Evolutionary conservation across 2,888 invertebrate genomes (phyloP).

Genomic region (Eupsilia transversa): DNA sequence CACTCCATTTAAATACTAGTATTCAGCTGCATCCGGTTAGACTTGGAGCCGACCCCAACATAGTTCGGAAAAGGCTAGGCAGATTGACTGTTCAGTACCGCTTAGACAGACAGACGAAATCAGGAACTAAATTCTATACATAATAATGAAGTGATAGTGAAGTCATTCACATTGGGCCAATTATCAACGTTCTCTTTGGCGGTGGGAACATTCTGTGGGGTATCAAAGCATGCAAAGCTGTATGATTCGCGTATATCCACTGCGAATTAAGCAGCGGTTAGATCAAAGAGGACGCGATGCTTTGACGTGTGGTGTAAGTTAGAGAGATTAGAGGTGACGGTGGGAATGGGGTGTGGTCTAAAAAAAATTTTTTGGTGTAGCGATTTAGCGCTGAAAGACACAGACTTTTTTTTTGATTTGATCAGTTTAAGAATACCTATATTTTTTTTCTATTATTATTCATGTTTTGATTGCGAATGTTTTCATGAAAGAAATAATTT

Average conservation of each 20-base stretch:
- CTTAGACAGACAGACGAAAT: conserved; percentile 5
- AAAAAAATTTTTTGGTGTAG: not conserved
- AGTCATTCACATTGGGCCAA: conserved; percentile 60
- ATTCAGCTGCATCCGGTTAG: too few species aligned
- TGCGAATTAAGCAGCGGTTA: conserved; percentile 71
- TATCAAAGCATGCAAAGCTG: conserved; percentile 70
- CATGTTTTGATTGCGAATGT: too few species aligned
- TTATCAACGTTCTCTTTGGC: conserved; percentile 56
- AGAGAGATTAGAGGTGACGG: conserved; percentile 27
- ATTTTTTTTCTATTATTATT: too few species aligned
- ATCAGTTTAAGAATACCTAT: too few species aligned
- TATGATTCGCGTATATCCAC: conserved; percentile 71
- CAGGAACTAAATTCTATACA: conserved; percentile 6
- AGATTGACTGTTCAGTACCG: not conserved
- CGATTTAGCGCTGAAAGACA: too few species aligned
- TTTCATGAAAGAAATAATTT: too few species aligned
- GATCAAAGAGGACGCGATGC: conserved; percentile 69
- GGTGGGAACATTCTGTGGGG: conserved; percentile 62
- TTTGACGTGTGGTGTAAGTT: conserved; percentile 59
- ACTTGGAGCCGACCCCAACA: too few species aligned
- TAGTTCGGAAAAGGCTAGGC: too few species aligned
- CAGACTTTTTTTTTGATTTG: too few species aligned
- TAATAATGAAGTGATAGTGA: conserved; percentile 32
- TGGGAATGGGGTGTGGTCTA: conserved; percentile 27
- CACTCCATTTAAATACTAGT: too few species aligned